Conservation (phyloP, 2,113 vertebrate species). For the Chinchilla lanigera region DNA sequence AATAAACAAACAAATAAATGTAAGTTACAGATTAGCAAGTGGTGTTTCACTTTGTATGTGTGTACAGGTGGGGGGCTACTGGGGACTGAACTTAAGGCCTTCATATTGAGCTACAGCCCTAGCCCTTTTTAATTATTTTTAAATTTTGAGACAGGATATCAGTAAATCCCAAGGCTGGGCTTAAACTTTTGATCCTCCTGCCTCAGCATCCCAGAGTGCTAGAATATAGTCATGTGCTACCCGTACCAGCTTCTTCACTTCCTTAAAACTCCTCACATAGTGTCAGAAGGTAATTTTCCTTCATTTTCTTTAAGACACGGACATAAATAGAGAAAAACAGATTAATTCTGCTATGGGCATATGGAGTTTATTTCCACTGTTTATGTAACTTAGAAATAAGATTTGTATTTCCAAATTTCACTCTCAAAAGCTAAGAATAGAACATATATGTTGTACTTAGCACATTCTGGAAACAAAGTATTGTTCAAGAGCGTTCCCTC, state of each 20-base stretch:
- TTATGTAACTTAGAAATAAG: neutral
- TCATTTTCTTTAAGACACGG: neutral
- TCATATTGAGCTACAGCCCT: neutral
- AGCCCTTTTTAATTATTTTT: neutral
- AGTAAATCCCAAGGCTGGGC: neutral
- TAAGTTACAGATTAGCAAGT: neutral
- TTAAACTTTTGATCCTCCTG: neutral
- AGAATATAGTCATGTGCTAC: neutral
- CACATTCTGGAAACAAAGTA: neutral
- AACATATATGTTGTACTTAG: neutral
- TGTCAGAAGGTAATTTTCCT: neutral
- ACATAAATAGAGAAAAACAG: neutral
- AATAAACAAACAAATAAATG: neutral
- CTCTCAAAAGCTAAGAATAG: conserved; percentile 37
- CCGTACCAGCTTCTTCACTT: neutral
- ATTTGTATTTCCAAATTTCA: conserved; percentile 20
- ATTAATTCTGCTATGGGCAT: neutral
- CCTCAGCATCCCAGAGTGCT: neutral
- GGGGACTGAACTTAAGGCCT: neutral
- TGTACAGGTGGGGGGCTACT: neutral
- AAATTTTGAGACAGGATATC: neutral
- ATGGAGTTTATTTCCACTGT: neutral
- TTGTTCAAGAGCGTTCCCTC: neutral
- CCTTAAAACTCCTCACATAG: neutral
- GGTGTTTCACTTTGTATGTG: neutral